These are phyloP conservation scores for Anthoptus insignis DNA, from an alignment of 2,888 invertebrate species.

Conservation along the genomic window DNA sequence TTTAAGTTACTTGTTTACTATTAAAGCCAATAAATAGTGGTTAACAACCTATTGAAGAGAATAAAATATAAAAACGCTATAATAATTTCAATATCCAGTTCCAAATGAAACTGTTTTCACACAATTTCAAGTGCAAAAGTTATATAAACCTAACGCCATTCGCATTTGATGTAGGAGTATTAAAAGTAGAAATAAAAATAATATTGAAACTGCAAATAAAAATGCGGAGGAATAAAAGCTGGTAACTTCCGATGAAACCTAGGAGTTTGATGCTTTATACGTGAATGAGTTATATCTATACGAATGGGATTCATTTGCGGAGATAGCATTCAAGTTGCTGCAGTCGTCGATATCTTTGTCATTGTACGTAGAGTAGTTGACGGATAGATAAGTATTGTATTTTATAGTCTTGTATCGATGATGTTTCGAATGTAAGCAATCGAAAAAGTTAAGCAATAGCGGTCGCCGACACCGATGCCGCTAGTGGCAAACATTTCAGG, in stretches of 20 bases:
- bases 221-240: conserved; percentile 29
- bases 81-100: conserved; percentile 10
- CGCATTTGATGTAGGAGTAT: conserved; percentile 14
- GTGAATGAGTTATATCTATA: conserved; percentile 51
- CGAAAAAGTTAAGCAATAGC: too few species aligned
- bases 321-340: conserved; percentile 76
- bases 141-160: conserved; percentile 4
- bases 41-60: not conserved
- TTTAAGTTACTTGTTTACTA: too few species aligned
- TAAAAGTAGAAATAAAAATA: conserved; percentile 33
- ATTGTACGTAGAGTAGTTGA: conserved; percentile 51
- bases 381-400: conserved; percentile 29
- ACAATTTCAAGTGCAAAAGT: not conserved
- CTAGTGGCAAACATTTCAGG: too few species aligned
- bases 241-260: conserved; percentile 33
- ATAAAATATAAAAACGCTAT: too few species aligned
- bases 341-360: conserved; percentile 77
- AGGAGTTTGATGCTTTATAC: conserved; percentile 28
- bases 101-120: conserved; percentile 16
- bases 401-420: too few species aligned
- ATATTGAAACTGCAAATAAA: conserved; percentile 33
- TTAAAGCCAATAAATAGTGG: too few species aligned
- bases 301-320: conserved; percentile 73
- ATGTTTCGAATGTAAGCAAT: too few species aligned
- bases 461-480: too few species aligned